Base-by-base conservation (phyloP, 2,888 invertebrate species). In the Latrodectus elegans region DNA sequence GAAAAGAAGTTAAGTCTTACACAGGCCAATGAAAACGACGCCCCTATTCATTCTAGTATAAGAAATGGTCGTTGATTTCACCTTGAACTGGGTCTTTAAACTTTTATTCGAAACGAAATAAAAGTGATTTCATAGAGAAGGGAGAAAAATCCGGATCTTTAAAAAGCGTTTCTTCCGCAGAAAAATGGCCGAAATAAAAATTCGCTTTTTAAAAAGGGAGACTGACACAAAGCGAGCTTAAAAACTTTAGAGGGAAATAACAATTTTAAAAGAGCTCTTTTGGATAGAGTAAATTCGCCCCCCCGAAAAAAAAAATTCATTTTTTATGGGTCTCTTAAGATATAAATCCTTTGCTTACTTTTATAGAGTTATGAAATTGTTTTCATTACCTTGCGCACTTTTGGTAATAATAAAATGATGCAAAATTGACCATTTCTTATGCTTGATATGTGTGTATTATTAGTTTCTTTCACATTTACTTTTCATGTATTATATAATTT, bases 41-140 rank as follows among this genome's bases (percentile, higher is more conserved):
- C 38, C 38, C 38, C 38, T 38, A 38, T 38, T 38, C 38, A 38
- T 38, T 38, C 38, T 38, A 38, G 38, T 38, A 38, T 38, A 38
- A 38, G 38, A 38, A 38, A 38, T 38, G 38, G 72, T n/a, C 65
- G 71, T 60, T 72, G 80, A 78, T 72, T 80, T 72, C 80, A 53
- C 80, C 64, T 80, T 80, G 72, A 80, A 80, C 72, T 64, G 72
- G 80, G 80, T 80, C 80, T 72, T 80, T 80, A 72, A 80, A 80
- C 80, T 80, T 38, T 80, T 80, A 80, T 80, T 80, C 71, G 80
- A 71, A 49, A 80, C 64, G 72, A 64, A 52, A 72, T 64, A 72
- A 72, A 80, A 80, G 80, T 72, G 80, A 80, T 80, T 80, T 72
- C 22, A 71, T 64, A 72, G 72, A 60, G 60, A 72, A 52, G 68